Conservation (phyloP, 2,797 vertebrate species). For the Silurus aristotelis region DNA sequence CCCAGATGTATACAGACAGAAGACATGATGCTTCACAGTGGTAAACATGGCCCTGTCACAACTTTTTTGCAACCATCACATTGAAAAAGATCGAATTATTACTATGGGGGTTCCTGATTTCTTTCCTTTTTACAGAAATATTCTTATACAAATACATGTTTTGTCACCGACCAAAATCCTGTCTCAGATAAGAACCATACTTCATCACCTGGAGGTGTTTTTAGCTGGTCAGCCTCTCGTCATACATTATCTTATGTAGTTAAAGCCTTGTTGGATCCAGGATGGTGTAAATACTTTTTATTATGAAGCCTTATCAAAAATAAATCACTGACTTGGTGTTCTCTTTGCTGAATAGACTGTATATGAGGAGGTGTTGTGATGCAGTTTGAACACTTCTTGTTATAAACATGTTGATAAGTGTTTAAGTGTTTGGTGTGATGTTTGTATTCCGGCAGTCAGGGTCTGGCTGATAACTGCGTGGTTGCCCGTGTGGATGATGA, state of each 20-base stretch:
- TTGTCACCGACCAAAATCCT: not conserved
- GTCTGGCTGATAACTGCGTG: slow-evolving; percentile 82
- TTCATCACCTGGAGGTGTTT: not conserved
- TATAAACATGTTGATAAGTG: not conserved
- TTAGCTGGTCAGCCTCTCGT: not conserved
- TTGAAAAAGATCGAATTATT: too few relatives aligned
- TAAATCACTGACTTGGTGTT: not conserved
- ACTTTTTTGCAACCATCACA: too few relatives aligned
- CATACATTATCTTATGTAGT: too few relatives aligned
- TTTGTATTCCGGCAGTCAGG: slow-evolving; percentile 68
- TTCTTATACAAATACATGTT: not conserved
- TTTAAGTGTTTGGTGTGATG: not conserved
- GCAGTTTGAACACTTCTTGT: not conserved
- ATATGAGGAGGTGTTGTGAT: not conserved
- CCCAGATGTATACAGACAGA: too few relatives aligned
- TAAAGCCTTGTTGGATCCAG: not conserved
- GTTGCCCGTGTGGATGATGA: slow-evolving; percentile 85
- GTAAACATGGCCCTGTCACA: too few relatives aligned
- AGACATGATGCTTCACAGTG: too few relatives aligned
- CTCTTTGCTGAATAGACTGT: not conserved
- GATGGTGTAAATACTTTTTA: not conserved
- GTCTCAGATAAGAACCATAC: not conserved
- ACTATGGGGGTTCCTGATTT: not conserved
- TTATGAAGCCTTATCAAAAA: not conserved
- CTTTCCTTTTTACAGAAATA: not conserved